Evolutionary conservation across 92 coral and sea anemone genomes (phyloP).

Genomic region (Parazoanthus swiftii): DNA sequence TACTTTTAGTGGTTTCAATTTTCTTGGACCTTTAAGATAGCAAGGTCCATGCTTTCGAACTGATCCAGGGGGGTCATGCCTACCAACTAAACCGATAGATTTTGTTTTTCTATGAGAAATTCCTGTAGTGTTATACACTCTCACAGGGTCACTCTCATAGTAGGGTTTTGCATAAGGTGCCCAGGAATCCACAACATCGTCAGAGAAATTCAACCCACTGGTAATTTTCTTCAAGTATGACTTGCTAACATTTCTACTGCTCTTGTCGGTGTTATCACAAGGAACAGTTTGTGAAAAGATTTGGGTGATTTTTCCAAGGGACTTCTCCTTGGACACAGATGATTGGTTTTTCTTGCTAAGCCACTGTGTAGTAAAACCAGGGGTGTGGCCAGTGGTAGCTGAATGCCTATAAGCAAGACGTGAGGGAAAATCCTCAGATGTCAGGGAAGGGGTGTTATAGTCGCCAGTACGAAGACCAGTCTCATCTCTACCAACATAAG

Average conservation of each 20-base stretch:
- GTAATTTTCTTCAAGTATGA: conserved; percentile 72
- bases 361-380: conserved; percentile 1
- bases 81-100: conserved; percentile 56
- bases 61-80: conserved; percentile 75
- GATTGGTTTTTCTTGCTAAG: conserved; percentile 1
- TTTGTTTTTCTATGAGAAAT: conserved; percentile 51
- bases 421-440: conserved; percentile 34
- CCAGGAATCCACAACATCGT: conserved; percentile 80
- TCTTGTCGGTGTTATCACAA: conserved; percentile 62
- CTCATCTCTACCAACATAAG: conserved; percentile 90
- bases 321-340: conserved; percentile 39
- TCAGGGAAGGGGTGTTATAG: conserved; percentile 22
- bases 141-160: conserved; percentile 56
- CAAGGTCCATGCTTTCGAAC: conserved; percentile 70
- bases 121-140: conserved; percentile 60
- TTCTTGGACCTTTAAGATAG: conserved; percentile 68
- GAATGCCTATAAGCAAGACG: conserved; percentile 40
- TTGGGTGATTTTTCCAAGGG: conserved; percentile 55
- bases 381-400: conserved; percentile 29
- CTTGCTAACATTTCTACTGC: conserved; percentile 60
- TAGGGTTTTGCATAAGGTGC: conserved; percentile 86
- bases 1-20: conserved; percentile 64
- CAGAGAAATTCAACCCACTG: conserved; percentile 68
- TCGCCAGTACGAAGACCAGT: conserved; percentile 44
- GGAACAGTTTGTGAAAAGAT: conserved; percentile 63